These are phyloP conservation scores for Macroramphosus scolopax DNA, from an alignment of 2,797 vertebrate species.

Conservation along the genomic window DNA sequence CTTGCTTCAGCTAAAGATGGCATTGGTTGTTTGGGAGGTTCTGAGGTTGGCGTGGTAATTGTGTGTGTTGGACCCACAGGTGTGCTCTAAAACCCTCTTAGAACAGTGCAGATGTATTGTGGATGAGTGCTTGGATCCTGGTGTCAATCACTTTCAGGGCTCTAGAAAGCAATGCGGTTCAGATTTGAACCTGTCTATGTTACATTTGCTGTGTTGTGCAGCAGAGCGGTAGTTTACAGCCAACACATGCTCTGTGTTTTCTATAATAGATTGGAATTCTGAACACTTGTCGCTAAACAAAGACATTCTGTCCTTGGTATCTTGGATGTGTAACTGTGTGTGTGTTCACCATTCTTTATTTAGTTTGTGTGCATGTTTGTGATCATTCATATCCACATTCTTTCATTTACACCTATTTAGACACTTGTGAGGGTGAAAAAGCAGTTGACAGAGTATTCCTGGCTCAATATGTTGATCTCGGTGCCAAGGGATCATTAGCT, in stretches of 20 bases:
- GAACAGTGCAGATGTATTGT: too few species aligned
- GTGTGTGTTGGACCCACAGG: constrained; percentile 13
- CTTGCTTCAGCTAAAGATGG: too few species aligned
- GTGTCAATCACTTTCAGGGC: constrained; percentile 7
- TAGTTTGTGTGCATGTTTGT: too few species aligned
- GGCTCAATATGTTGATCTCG: constrained; percentile 39
- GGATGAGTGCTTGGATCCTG: constrained; percentile 1
- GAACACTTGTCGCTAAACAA: background rate
- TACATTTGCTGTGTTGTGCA: constrained; percentile 10
- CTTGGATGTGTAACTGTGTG: background rate
- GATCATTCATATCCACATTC: background rate
- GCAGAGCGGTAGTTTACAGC: background rate
- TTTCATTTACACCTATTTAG: constrained; percentile 4
- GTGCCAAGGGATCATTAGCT: constrained; percentile 27
- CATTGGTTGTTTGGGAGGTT: too few species aligned
- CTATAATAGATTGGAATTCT: background rate
- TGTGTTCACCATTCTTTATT: too few species aligned
- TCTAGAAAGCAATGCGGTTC: too few species aligned
- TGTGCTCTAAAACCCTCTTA: too few species aligned
- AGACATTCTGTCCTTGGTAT: background rate
- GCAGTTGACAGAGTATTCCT: constrained; percentile 1
- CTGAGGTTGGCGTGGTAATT: too few species aligned
- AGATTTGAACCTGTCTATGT: background rate
- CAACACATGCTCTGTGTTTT: background rate
- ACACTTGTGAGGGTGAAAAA: constrained; percentile 1